phyloP scores from a whole-genome alignment of 2,113 vertebrate genomes.

The Siniperca chuatsi region DNA sequence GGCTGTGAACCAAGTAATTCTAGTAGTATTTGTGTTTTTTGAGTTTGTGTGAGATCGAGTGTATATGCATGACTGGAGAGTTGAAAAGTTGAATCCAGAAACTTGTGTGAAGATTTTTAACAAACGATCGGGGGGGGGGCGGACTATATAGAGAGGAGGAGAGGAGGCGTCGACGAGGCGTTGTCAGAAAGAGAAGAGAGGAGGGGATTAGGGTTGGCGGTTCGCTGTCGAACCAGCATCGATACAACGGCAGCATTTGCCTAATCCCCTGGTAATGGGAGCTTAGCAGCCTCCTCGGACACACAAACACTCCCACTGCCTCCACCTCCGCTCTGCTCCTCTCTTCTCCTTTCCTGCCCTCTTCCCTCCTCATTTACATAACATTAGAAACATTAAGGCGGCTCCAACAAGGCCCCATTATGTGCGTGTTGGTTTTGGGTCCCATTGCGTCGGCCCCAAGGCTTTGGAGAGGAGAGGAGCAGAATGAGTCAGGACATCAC shows the following conservation, averaged over 20 bases:
- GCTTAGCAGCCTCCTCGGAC: conserved; percentile 87
- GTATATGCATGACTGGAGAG: conserved; percentile 57
- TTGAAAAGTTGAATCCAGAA: conserved; percentile 70
- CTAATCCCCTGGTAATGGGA: conserved; percentile 89
- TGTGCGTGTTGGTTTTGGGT: conserved; percentile 86
- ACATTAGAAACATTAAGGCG: conserved; percentile 86
- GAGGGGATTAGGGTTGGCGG: conserved; percentile 83
- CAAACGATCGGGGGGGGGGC: conserved; percentile 42
- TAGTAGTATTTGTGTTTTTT: conserved; percentile 40
- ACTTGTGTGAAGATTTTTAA: conserved; percentile 60
- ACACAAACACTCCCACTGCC: conserved; percentile 84
- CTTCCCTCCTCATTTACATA: conserved; percentile 84
- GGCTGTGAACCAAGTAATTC: conserved; percentile 71
- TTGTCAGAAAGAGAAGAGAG: conserved; percentile 81
- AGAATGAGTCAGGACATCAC: conserved; percentile 80
- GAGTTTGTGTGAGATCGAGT: conserved; percentile 19
- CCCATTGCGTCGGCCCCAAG: conserved; percentile 72
- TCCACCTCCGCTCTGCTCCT: conserved; percentile 76
- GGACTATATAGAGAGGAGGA: conserved; percentile 65
- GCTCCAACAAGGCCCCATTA: conserved; percentile 85
- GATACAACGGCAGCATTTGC: conserved; percentile 87
- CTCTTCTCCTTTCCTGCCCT: conserved; percentile 75
- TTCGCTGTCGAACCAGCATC: conserved; percentile 84
- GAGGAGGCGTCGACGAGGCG: conserved; percentile 75
- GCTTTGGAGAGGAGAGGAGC: conserved; percentile 78